Evolutionary conservation across 2,888 invertebrate genomes (phyloP), one percentile per base, ranked within the genome.

Genomic region (Hylaea fasciaria): DNA sequence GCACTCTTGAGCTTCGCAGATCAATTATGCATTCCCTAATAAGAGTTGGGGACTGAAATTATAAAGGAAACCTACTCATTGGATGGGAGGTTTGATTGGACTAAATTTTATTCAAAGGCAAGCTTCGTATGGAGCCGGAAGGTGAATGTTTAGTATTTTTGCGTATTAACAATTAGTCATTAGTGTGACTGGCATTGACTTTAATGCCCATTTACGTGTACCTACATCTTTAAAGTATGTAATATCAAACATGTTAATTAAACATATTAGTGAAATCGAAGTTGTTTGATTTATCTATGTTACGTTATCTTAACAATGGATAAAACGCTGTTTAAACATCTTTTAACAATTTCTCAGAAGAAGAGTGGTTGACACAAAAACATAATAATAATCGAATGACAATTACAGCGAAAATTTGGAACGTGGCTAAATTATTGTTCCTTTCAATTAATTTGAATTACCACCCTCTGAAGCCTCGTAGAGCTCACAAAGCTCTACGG

Each of bases 21-120:
- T 85, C 80, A 85, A 85, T 85, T 84, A 85, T 86, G 82, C 80
- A 84, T 76, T 70, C 70, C 69, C 60, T 74, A 77, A 80, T 78
- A 78, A 77, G 78, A 79, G 76, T 73, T 69, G 66, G 74, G 64
- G 72, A 72, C 64, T 78, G 78, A 69, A 82, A 85, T 83, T 80
- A 81, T 83, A 72, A 76, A 81, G 69, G 67, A 71, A 68, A 57
- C 55, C 65, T 64, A 61, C 61, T 67, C 68, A 70, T 76, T 74
- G 71, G 70, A 72, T 68, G 62, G 63, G 2, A 55, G 62, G 72
- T 70, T 70, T 78, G 73, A 78, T 76, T 66, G 69, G 56, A 59
- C 72, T 75, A 74, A n/a, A 76, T 60, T 55, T 73, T 76, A 76
- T 73, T 71, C 58, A 65, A 7, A 32, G 7, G 9, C 9, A 65